A percentile compares a stretch with the other conserved stretches of the same genome.
Evolutionary conservation across 2,888 invertebrate species (phyloP).

Genomic region (Lepas anatifera): DNA sequence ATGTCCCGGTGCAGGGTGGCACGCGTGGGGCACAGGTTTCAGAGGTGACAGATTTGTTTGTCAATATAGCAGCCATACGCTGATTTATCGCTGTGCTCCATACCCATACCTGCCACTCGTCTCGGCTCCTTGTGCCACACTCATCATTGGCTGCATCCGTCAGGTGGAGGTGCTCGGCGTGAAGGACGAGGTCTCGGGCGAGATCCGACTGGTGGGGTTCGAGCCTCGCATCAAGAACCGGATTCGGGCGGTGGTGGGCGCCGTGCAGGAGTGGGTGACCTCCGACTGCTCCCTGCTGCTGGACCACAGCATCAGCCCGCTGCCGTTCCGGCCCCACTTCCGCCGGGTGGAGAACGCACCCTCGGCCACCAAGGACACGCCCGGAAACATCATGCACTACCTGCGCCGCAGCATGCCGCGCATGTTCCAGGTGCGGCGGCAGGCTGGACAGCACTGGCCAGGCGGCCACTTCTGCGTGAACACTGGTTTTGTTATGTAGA

Average conservation of each 20-base stretch:
- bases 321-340: constrained; percentile 32
- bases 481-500: too few species aligned
- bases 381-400: constrained; percentile 75
- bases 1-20: too few species aligned
- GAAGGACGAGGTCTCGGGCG: constrained; percentile 57
- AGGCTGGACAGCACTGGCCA: too few species aligned
- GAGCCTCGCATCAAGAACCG: constrained; percentile 64
- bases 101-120: too few species aligned
- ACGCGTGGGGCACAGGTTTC: too few species aligned
- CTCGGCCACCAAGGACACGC: constrained; percentile 37
- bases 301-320: constrained; percentile 71
- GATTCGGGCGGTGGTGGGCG: constrained; percentile 69
- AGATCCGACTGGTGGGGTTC: constrained; percentile 63
- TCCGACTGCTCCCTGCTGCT: constrained; percentile 62
- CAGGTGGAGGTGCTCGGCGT: constrained; percentile 80
- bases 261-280: constrained; percentile 54
- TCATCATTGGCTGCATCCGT: constrained; percentile 39
- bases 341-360: not conserved
- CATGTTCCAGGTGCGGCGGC: constrained; percentile 54
- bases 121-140: too few species aligned
- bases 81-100: too few species aligned
- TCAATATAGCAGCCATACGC: too few species aligned
- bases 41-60: too few species aligned
- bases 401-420: constrained; percentile 69
- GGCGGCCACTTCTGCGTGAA: too few species aligned